Evolutionary conservation across 2,113 vertebrate genomes (phyloP), one percentile per base, ranked within the genome.

Genomic region (Scatophagus argus): DNA sequence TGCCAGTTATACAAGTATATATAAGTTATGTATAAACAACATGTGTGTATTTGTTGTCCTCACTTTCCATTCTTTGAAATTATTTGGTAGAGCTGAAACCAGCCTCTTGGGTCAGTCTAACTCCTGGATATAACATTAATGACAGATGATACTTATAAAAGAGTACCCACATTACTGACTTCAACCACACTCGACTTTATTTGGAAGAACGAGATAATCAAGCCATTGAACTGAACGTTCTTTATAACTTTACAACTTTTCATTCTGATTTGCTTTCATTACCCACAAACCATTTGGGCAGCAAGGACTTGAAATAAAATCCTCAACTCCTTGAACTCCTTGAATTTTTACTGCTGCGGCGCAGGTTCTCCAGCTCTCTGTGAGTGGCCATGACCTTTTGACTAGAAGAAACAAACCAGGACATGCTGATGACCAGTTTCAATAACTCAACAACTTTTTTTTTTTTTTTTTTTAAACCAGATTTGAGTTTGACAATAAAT

Each of bases 311-410:
- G 19, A n/a, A 52, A 8, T 0, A 29, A n/a, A 55, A 61, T 23
- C 23, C 32, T 77, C 68, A 89, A 19, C 62, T 78, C 19, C 1
- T 17, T 2, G 61, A 59, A 11, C 71, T 66, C 34, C 79, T 93
- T 9, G 67, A 73, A 31, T 51, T 47, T 88, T 83, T 90, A 47
- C 63, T 87, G 59, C 77, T 74, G 10, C 91, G 90, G 2, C 88
- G 93, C 32, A 93, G 54, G 13, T 74, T 87, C 52, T 92, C 92
- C 77, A 94, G 61, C 68, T 93, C 87, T 25, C 90, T 82, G 8
- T 93, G 90, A 56, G 92, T 71, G 1, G 81, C 86, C 94, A 95
- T 95, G 0, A 94, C 89, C 3, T 56, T 93, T 13, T 81, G 92
- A 79, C 94, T 95, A 75, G 5, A 83, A 61, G 61, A 79, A 59